Percentiles rank a stretch among this genome's conserved stretches.
Conservation (phyloP, 2,888 invertebrate species). For the Euspilapteryx auroguttella region DNA sequence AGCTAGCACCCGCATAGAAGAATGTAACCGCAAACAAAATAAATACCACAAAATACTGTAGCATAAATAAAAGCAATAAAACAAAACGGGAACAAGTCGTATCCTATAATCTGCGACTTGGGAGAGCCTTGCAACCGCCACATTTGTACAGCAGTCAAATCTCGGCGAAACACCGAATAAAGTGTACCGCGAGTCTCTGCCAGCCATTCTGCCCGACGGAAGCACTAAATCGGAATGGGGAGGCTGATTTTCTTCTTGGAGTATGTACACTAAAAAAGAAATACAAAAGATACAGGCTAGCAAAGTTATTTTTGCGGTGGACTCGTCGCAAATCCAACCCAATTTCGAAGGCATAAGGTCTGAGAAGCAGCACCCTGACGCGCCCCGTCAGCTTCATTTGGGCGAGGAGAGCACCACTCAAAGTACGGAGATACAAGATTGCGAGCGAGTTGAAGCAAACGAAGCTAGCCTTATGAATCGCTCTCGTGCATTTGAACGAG, state of each 20-base stretch:
- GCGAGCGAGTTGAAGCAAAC: conserved; percentile 46
- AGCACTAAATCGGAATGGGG: conserved; percentile 7
- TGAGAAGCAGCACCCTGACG: conserved; percentile 22
- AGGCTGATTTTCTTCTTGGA: conserved; percentile 3
- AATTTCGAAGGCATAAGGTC: conserved; percentile 17
- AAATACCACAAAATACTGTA: background rate
- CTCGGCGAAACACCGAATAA: background rate
- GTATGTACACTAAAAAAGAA: conserved; percentile 22
- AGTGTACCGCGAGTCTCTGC: background rate
- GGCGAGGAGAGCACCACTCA: conserved; percentile 51
- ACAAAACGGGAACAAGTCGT: no score
- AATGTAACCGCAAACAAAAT: no score
- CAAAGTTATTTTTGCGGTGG: conserved; percentile 16
- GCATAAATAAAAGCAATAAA: background rate
- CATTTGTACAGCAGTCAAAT: background rate
- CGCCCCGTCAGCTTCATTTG: conserved; percentile 45
- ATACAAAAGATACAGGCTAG: conserved; percentile 35
- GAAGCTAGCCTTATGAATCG: conserved; percentile 46
- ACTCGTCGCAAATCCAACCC: conserved; percentile 17
- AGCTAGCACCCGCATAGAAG: no score
- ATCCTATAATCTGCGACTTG: no score
- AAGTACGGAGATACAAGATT: conserved; percentile 51
- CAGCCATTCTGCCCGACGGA: background rate
- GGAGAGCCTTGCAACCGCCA: background rate
- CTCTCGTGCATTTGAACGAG: conserved; percentile 32